These are phyloP conservation scores for Acanthurus leucopareius DNA, from an alignment of 2,797 vertebrate genomes.

Conservation along the genomic window DNA sequence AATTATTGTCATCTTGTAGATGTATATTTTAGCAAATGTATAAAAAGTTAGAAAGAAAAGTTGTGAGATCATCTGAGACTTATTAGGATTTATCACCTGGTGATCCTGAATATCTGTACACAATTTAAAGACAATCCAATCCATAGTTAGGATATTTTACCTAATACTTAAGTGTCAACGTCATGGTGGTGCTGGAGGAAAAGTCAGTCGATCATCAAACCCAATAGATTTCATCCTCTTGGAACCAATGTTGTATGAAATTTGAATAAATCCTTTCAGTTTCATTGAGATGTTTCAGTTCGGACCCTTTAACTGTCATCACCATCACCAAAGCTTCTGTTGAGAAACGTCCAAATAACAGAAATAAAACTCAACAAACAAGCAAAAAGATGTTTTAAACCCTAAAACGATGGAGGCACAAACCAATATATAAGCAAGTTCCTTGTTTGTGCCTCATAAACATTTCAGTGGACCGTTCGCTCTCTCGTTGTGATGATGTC, in stretches of 20 bases:
- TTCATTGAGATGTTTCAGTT: neutral
- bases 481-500: conserved; percentile 18
- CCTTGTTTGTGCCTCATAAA: conserved; percentile 23
- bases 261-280: neutral
- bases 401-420: conserved; percentile 6
- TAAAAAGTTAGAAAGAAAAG: no score
- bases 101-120: no score
- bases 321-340: no score
- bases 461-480: conserved; percentile 1
- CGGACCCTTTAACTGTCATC: neutral
- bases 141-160: no score
- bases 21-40: no score
- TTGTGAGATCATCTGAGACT: no score
- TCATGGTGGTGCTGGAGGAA: no score
- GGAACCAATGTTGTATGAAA: neutral
- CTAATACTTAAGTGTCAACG: no score
- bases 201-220: neutral
- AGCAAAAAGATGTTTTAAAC: neutral
- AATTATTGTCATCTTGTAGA: no score
- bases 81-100: no score
- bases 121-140: no score
- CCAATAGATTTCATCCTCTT: neutral
- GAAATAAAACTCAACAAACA: neutral
- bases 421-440: conserved; percentile 16
- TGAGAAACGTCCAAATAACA: neutral